phyloP scores from a whole-genome alignment of 1,140 invertebrate genomes.

The Platorchestia sp. region DNA sequence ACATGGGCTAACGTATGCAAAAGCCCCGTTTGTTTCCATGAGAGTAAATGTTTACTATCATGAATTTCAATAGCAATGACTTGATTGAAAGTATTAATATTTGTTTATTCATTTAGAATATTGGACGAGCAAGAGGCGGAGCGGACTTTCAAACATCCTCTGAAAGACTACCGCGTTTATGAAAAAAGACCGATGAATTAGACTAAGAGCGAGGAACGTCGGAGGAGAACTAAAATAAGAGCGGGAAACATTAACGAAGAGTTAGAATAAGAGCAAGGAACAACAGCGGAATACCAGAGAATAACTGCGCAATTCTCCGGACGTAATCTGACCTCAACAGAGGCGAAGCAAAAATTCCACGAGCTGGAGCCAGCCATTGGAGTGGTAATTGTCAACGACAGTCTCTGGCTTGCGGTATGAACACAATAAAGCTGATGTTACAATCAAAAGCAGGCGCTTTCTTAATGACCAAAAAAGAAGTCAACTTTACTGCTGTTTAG shows the following conservation, averaged over 20 bases:
- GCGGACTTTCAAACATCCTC: not conserved
- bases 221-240: not conserved
- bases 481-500: conserved; percentile 35
- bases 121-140: not conserved
- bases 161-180: not conserved
- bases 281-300: not conserved
- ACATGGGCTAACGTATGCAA: not conserved
- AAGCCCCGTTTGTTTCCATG: not conserved
- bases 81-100: not conserved
- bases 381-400: conserved; percentile 49
- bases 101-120: not conserved
- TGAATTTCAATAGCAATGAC: not conserved
- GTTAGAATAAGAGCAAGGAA: not conserved
- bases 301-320: not conserved
- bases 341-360: not conserved
- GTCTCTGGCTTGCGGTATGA: conserved; percentile 47
- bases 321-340: conserved; percentile 37
- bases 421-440: conserved; percentile 53
- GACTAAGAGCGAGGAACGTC: not conserved
- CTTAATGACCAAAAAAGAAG: conserved; percentile 37
- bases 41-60: too few relatives aligned
- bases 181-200: not conserved
- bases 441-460: conserved; percentile 49
- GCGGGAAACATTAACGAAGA: not conserved
- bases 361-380: conserved; percentile 32